Base-by-base conservation (phyloP, 2,888 invertebrate species). In the Ochropleura leucogaster region DNA sequence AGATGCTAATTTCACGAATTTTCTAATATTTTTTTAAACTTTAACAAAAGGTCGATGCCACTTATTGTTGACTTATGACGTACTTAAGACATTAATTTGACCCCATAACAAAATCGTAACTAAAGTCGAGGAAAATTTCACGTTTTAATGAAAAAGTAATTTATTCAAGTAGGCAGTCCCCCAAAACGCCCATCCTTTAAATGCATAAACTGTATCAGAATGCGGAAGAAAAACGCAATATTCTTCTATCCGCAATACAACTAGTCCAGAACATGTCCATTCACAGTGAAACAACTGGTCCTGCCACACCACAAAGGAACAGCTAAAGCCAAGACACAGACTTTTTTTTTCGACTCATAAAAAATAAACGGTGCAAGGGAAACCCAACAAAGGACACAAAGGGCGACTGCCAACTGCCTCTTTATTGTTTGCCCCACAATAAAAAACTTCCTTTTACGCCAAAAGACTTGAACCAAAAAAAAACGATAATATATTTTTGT, bases 361-460 rank as follows among this genome's bases (percentile, higher is more conserved):
- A 77, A 87, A 82, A 77, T 85, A 82, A 83, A 81, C 88, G 84
- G 85, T 90, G 91, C 90, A 91, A 89, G 89, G 90, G 90, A 91
- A 90, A 87, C 88, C 86, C 60, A 62, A 87, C 85, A 88, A 89
- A 89, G 81, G 88, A 88, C 90, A 91, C 91, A 91, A 91, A 90
- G 85, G 85, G 80, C 78, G 84, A 63, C 67, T 62, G 79, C 82
- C 79, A 83, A 82, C 87, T 89, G 88, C 83, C 83, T 89, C 85
- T 91, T 90, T 90, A 89, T 91, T 91, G 89, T 91, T 89, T 86
- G 88, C 83, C 68, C 79, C 83, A 89, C 89, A 91, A 90, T 89
- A 89, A 86, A 90, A 90, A 90, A 88, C 85, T 86, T 85, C 87
- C 87, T 89, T 91, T 90, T 73, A 90, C 79, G 86, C 88, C 85